Evolutionary conservation across 2,797 vertebrate species (phyloP).

Genomic region (Mionectes olivaceus): DNA sequence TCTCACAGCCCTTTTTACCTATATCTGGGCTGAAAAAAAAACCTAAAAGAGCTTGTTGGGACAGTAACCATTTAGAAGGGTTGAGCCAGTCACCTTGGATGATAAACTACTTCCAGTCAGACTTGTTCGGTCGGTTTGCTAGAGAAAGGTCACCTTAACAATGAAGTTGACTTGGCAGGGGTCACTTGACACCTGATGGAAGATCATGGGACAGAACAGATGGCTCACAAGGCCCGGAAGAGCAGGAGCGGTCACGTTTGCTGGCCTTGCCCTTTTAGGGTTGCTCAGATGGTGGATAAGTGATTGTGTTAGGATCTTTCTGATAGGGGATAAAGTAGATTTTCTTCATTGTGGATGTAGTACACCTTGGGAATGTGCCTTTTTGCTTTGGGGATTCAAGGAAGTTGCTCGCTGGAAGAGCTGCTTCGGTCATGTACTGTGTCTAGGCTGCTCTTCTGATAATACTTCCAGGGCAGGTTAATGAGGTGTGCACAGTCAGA

Average conservation of each 20-base stretch:
- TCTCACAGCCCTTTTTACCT: background rate
- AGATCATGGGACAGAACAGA: background rate
- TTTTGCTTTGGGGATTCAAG: background rate
- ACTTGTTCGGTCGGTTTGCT: background rate
- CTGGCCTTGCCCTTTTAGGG: background rate
- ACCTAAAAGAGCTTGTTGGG: background rate
- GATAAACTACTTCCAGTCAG: background rate
- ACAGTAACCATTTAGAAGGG: background rate
- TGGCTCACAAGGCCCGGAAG: background rate
- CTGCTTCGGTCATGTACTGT: background rate
- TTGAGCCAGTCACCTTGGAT: background rate
- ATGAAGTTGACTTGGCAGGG: background rate
- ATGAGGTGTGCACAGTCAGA: background rate
- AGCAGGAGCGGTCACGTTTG: background rate
- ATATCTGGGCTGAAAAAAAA: background rate
- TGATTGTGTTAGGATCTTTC: background rate
- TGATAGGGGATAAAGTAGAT: background rate
- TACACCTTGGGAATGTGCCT: background rate
- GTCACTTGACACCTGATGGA: background rate
- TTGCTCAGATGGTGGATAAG: background rate
- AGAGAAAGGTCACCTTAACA: slow-evolving; percentile 10
- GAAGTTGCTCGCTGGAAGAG: rapidly evolving
- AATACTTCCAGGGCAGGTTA: background rate
- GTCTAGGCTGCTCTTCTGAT: background rate
- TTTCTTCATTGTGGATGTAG: background rate